These are phyloP conservation scores for Apamea epomidion DNA, from an alignment of 2,888 invertebrate species.

Conservation along the genomic window DNA sequence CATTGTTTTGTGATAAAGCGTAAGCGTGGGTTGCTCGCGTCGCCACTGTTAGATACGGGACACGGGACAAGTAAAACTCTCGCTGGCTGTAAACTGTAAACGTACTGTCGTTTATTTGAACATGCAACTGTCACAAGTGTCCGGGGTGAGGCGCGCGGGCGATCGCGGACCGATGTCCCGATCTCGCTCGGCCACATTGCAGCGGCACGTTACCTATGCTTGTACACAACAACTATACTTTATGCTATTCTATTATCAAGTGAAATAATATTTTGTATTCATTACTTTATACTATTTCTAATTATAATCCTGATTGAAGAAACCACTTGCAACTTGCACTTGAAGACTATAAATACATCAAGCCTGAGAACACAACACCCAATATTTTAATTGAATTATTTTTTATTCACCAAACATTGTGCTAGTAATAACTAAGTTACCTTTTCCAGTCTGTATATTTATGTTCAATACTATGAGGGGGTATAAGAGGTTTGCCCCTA, in stretches of 20 bases:
- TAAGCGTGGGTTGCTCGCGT: too few relatives aligned
- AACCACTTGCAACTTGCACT: background rate
- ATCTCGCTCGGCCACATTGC: too few relatives aligned
- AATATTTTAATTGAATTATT: conserved; percentile 1
- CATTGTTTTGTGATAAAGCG: too few relatives aligned
- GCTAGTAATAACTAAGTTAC: conserved; percentile 69
- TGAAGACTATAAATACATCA: background rate
- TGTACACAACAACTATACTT: too few relatives aligned
- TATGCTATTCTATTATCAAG: background rate
- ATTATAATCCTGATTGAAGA: background rate
- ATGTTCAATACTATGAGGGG: conserved; percentile 97
- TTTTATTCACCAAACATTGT: background rate
- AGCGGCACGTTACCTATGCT: too few relatives aligned
- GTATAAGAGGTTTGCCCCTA: conserved; percentile 98
- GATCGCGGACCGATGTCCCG: too few relatives aligned
- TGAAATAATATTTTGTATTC: background rate
- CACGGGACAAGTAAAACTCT: too few relatives aligned
- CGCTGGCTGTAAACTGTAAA: too few relatives aligned
- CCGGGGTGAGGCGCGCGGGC: too few relatives aligned
- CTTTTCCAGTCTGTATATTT: conserved; percentile 99
- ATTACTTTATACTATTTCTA: background rate
- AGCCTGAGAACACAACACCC: background rate
- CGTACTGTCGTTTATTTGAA: too few relatives aligned
- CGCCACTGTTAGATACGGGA: too few relatives aligned
- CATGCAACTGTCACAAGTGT: too few relatives aligned